These are phyloP conservation scores for Neoarius graeffei DNA, from an alignment of 2,113 vertebrate genomes.

Conservation along the genomic window DNA sequence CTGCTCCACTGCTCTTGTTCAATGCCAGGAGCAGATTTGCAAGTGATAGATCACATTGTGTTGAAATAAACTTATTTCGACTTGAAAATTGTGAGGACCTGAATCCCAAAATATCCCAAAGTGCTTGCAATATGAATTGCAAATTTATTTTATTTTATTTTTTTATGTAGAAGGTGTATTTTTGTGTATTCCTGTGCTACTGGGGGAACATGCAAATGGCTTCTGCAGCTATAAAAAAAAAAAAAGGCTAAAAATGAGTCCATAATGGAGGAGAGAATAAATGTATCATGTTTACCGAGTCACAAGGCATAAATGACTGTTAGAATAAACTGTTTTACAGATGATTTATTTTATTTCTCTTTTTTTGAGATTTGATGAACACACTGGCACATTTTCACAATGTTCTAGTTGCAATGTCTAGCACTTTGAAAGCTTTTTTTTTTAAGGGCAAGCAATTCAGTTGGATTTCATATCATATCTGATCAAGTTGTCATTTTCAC, in stretches of 20 bases:
- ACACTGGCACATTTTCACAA: background rate
- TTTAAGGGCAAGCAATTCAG: background rate
- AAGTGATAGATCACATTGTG: background rate
- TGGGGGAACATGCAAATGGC: conserved; percentile 2
- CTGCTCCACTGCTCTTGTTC: conserved; percentile 7
- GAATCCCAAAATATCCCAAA: background rate
- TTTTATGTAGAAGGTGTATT: conserved; percentile 4
- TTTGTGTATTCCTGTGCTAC: conserved; percentile 1
- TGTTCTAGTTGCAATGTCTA: background rate
- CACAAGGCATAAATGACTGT: conserved; percentile 6
- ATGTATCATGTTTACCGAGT: conserved; percentile 14
- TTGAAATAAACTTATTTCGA: background rate
- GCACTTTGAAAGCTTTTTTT: background rate
- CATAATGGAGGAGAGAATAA: conserved; percentile 15
- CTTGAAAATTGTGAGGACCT: background rate
- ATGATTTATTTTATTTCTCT: conserved; percentile 2
- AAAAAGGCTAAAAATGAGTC: background rate
- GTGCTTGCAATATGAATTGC: background rate
- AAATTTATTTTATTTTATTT: background rate
- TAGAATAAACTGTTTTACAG: conserved; percentile 2
- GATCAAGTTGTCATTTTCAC: background rate
- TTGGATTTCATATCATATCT: background rate
- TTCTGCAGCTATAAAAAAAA: conserved; percentile 23
- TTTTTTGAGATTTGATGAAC: background rate
- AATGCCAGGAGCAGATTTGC: background rate